phyloP scores from a whole-genome alignment of 2,113 vertebrate genomes.

The Pholis gunnellus region DNA sequence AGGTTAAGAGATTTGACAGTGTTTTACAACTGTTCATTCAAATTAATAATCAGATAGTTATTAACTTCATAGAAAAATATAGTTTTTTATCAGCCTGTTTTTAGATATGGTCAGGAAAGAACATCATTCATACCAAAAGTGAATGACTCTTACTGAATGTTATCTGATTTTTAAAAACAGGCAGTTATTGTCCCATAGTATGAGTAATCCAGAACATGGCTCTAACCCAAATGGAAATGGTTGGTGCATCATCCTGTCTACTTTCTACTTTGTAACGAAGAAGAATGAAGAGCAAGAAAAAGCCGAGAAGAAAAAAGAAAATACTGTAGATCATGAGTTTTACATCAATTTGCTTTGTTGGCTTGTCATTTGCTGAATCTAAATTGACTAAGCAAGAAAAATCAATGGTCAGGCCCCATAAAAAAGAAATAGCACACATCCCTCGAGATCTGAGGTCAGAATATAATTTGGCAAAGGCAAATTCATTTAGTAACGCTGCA shows the following conservation, averaged over 20 bases:
- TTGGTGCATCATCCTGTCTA: background rate
- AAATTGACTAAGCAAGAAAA: slow-evolving; percentile 48
- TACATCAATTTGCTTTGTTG: slow-evolving; percentile 28
- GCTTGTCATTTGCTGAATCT: slow-evolving; percentile 41
- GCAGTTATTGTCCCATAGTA: slow-evolving; percentile 21
- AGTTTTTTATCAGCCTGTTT: background rate
- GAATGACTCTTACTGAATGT: background rate
- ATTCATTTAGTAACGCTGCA: slow-evolving; percentile 63
- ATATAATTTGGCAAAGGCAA: slow-evolving; percentile 61
- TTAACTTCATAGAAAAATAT: background rate
- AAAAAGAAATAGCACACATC: slow-evolving; percentile 27
- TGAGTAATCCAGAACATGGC: background rate
- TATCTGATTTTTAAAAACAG: slow-evolving; percentile 18
- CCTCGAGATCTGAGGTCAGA: slow-evolving; percentile 42
- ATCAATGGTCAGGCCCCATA: slow-evolving; percentile 26
- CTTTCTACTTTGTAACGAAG: slow-evolving; percentile 30
- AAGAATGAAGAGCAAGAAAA: slow-evolving; percentile 9
- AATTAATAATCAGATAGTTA: background rate
- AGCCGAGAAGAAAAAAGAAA: background rate
- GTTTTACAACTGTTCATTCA: background rate
- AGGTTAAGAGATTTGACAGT: background rate
- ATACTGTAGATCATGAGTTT: slow-evolving; percentile 15
- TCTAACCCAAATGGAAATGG: background rate
- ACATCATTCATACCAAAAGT: slow-evolving; percentile 27
- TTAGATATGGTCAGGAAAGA: background rate